phyloP scores from a whole-genome alignment of 2,113 vertebrate species.

The Setophaga petechia region DNA sequence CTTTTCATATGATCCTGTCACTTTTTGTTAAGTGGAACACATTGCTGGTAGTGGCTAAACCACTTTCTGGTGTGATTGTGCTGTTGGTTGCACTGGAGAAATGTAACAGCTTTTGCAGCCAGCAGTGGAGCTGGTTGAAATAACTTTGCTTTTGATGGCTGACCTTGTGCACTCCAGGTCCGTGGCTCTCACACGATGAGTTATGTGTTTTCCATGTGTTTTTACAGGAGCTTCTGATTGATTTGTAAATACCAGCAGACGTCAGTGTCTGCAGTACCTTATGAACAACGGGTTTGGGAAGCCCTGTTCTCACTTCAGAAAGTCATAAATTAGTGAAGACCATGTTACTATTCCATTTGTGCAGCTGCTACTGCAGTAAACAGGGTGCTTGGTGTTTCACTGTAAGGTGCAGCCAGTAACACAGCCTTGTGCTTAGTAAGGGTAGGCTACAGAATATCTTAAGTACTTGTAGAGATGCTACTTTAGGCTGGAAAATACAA shows the following conservation, averaged over 20 bases:
- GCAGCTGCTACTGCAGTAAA: background rate
- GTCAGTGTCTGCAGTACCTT: too few species aligned
- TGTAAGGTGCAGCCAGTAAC: background rate
- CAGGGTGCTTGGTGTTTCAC: background rate
- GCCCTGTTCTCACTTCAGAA: background rate
- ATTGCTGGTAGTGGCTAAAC: background rate
- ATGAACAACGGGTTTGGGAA: background rate
- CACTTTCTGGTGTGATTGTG: background rate
- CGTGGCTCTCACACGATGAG: background rate
- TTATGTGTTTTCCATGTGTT: background rate
- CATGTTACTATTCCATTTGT: accelerated
- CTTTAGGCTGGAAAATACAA: background rate
- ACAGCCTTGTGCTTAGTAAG: background rate
- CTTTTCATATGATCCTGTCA: conserved; percentile 14
- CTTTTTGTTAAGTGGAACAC: conserved; percentile 21
- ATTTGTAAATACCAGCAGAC: background rate
- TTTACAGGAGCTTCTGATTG: background rate
- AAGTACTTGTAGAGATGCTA: background rate
- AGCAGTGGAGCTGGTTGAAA: background rate
- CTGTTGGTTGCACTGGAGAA: background rate
- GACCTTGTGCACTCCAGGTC: background rate
- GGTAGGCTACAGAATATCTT: background rate
- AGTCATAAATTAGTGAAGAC: background rate
- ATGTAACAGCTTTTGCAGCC: background rate
- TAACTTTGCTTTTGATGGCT: background rate